Base-by-base conservation (phyloP, 92 coral and sea anemone species). In the Diadumene lineata region DNA sequence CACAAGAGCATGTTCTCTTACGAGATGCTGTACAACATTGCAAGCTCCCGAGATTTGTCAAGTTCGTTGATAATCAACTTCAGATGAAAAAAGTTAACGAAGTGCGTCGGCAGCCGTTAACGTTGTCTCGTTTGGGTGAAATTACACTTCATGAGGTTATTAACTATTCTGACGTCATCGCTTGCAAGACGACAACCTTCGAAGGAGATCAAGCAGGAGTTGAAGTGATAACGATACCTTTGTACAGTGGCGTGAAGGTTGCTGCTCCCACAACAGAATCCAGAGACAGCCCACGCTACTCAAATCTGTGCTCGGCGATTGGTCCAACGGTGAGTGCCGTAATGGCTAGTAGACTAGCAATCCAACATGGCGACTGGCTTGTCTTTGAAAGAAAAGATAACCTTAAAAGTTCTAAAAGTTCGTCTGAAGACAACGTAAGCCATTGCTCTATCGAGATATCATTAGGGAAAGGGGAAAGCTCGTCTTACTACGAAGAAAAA, bases 101-200 rank as follows among this genome's bases (percentile, higher is more conserved):
- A 2, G 18, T 33, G 31, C 32, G 48, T 11, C 50, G 23, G 24
- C 28, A 53, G 19, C 75, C 75, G 2, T 29, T 57, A 27, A 11
- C 27, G 75, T 29, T 70, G 24, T 22, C 27, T 18, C 50, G 46
- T 19, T 27, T 27, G 6, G 75, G 60, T 1, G 43, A 53, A 21
- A 30, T 70, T 48, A 70, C 75, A 43, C 75, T 70, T 19, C 75
- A 70, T 15, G 75, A 70, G 31, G 63, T 70, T 21, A 51, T 70
- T 24, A 38, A 29, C 48, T 29, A 70, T 51, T 19, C 43, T 70
- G 75, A 70, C 64, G 43, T 70, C 34, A 51, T 70, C 21, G 75
- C 61, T 19, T 29, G 63, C 26, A 26, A 50, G 48, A 15, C 26
- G 15, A 34, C 48, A 6, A 38, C 17, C 1, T 27, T 57, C n/a